Evolutionary conservation across 2,888 invertebrate species (phyloP).

Genomic region (Oscheius sp.): DNA sequence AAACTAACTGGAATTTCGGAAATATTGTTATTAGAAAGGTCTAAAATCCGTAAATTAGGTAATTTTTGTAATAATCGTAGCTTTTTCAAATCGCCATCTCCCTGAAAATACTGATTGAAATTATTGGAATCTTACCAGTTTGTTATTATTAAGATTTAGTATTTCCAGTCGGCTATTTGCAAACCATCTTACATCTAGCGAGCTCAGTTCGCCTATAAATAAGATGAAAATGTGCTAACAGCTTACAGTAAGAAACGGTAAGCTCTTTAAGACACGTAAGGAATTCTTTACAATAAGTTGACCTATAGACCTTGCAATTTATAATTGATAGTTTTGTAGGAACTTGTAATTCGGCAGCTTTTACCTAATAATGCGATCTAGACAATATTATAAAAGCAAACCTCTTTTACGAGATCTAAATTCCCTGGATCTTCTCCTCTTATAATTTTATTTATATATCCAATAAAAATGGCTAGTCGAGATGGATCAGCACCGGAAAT

Average conservation of each 20-base stretch:
- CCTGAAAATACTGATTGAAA: not conserved
- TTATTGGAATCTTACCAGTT: not conserved
- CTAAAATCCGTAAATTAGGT: not conserved
- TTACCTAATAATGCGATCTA: not conserved
- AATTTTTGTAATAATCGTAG: not conserved
- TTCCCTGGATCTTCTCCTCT: not conserved
- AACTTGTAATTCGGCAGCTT: conserved; percentile 7
- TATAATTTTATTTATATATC: not conserved
- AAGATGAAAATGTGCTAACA: not conserved
- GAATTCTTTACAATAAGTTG: not conserved
- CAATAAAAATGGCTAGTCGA: not conserved
- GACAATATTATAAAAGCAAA: not conserved
- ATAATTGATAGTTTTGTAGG: not conserved
- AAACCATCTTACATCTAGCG: conserved; percentile 18
- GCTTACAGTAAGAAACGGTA: not conserved
- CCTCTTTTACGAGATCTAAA: conserved; percentile 2
- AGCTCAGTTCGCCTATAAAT: conserved; percentile 3
- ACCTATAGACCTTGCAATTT: not conserved
- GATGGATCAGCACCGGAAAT: conserved; percentile 5
- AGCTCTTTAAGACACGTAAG: not conserved
- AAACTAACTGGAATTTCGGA: not conserved
- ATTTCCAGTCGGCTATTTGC: not conserved
- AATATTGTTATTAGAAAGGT: not conserved
- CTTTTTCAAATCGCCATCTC: not conserved
- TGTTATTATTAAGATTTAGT: not conserved